These are phyloP conservation scores for Pseudopodoces humilis DNA, from an alignment of 2,113 vertebrate species.

Conservation along the genomic window DNA sequence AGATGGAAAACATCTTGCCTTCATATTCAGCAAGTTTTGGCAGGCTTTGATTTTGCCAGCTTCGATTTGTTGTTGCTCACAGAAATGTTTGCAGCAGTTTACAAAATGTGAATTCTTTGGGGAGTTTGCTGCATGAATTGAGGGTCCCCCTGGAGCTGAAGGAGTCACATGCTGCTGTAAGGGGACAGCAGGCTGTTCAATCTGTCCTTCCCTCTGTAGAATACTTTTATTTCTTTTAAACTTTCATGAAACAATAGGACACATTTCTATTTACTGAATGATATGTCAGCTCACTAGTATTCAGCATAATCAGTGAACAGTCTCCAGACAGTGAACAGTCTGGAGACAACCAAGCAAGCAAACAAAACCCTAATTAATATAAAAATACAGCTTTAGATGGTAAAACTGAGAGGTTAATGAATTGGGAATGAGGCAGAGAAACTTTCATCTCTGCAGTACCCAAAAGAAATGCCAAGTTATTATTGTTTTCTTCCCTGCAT, in stretches of 20 bases:
- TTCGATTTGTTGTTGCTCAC: background rate
- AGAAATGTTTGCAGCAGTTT: background rate
- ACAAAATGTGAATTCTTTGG: background rate
- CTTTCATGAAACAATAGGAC: background rate
- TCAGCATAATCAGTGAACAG: background rate
- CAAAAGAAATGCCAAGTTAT: background rate
- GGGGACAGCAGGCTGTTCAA: background rate
- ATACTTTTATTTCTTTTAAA: background rate
- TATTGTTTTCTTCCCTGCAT: background rate
- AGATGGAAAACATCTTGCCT: background rate
- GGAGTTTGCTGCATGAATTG: background rate
- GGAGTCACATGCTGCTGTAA: background rate
- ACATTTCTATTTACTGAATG: background rate
- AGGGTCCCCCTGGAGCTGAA: background rate
- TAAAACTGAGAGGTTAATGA: background rate
- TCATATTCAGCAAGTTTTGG: background rate
- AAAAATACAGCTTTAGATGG: background rate
- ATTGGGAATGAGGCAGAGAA: background rate
- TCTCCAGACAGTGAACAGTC: background rate
- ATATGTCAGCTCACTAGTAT: background rate
- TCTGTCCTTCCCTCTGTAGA: background rate
- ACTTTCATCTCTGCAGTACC: background rate
- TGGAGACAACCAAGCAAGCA: background rate
- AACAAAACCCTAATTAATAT: background rate
- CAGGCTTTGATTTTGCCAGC: slow-evolving; percentile 41